Percentiles rank a stretch among this genome's conserved stretches.
Conservation (phyloP, 92 coral and sea anemone species). For the Pocillopora meandrina region DNA sequence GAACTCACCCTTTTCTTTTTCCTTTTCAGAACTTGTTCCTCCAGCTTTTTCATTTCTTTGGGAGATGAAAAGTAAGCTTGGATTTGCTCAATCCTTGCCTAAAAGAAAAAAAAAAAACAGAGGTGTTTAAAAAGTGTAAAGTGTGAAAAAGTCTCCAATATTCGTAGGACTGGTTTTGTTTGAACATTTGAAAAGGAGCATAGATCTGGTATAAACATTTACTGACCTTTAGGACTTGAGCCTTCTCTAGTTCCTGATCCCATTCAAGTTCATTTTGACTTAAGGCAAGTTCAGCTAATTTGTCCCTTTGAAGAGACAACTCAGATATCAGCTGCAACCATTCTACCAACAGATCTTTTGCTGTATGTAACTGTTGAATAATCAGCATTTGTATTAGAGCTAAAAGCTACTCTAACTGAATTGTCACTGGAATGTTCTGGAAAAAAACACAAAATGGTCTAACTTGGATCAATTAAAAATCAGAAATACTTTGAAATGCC, state of each 20-base stretch:
- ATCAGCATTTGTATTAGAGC: not conserved
- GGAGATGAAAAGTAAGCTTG: conserved; percentile 60
- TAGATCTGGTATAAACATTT: not conserved
- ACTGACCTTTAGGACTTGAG: conserved; percentile 64
- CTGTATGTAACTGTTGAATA: conserved; percentile 69
- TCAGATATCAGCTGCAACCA: conserved; percentile 72
- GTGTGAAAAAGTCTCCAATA: too few species aligned
- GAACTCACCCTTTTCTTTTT: conserved; percentile 79
- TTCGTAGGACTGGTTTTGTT: not conserved
- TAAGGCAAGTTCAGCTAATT: conserved; percentile 60
- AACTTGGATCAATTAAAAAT: too few species aligned
- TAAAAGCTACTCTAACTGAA: too few species aligned
- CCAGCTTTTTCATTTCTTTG: conserved; percentile 55
- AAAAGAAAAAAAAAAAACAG: not conserved
- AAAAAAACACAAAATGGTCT: too few species aligned
- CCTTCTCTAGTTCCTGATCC: conserved; percentile 61
- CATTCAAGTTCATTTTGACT: conserved; percentile 52
- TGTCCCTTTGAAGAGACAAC: conserved; percentile 59
- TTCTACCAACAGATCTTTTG: conserved; percentile 67
- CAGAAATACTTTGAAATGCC: too few species aligned
- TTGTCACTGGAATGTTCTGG: too few species aligned
- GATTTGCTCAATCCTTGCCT: conserved; percentile 71
- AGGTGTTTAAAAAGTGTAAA: not conserved
- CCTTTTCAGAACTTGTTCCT: conserved; percentile 59
- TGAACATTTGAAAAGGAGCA: not conserved